Conservation (phyloP, 2,113 vertebrate species). For the Noturus placidus region DNA sequence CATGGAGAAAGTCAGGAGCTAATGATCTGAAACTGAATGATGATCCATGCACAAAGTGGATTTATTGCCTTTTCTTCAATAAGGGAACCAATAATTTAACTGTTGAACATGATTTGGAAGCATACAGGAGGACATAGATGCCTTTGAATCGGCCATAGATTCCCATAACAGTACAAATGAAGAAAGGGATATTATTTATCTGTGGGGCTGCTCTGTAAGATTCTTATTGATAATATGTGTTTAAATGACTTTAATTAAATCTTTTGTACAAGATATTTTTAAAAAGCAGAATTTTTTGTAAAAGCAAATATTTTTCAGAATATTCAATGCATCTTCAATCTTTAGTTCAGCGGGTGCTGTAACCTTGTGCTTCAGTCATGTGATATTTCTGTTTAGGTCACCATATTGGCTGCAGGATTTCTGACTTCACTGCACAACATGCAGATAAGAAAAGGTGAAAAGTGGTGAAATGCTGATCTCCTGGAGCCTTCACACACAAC, state of each 20-base stretch:
- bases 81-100: no score
- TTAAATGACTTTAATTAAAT: neutral
- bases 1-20: constrained; percentile 19
- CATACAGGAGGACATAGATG: neutral
- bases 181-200: neutral
- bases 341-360: neutral
- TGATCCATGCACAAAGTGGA: constrained; percentile 16
- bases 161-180: neutral
- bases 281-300: neutral
- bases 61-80: neutral
- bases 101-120: neutral
- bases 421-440: neutral
- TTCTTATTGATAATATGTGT: neutral
- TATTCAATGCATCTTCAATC: neutral
- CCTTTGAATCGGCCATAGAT: neutral
- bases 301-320: neutral
- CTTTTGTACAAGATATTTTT: neutral
- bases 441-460: neutral
- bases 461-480: neutral
- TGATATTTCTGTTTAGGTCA: neutral
- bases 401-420: neutral
- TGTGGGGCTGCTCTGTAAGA: neutral
- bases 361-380: neutral
- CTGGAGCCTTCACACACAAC: neutral
- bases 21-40: constrained; percentile 46